These are phyloP conservation scores for Otolemur garnettii DNA, from an alignment of 2,113 vertebrate species.

Conservation along the genomic window DNA sequence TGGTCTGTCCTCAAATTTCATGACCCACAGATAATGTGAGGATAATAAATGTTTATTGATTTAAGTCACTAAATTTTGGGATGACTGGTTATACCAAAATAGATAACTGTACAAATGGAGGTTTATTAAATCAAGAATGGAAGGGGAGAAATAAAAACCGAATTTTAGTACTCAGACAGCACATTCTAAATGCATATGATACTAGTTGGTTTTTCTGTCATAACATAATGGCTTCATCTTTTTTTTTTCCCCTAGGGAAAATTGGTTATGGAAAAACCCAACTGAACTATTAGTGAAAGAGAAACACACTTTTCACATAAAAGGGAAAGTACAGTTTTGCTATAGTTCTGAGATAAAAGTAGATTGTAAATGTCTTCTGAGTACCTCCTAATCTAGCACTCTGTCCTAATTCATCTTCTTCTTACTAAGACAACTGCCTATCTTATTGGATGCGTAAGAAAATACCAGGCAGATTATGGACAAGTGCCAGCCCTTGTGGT, in stretches of 20 bases:
- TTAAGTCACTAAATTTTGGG: not conserved
- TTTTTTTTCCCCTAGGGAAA: not conserved
- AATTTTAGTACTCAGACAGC: not conserved
- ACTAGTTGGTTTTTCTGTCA: not conserved
- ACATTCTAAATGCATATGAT: constrained; percentile 12
- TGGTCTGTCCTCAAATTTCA: not conserved
- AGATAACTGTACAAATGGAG: not conserved
- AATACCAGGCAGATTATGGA: not conserved
- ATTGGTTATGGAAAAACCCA: not conserved
- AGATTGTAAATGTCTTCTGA: not conserved
- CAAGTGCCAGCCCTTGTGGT: not conserved
- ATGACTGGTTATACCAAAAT: not conserved
- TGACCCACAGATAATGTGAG: not conserved
- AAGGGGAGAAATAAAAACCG: constrained; percentile 27
- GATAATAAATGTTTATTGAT: not conserved
- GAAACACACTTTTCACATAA: not conserved
- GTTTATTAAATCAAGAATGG: constrained; percentile 24
- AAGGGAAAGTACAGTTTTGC: not conserved
- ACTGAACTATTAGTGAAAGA: not conserved
- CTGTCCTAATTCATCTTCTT: not conserved
- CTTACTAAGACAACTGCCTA: not conserved
- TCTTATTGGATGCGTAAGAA: not conserved
- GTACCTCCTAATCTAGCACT: too few relatives aligned
- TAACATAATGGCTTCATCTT: not conserved
- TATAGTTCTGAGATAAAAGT: not conserved